Conservation (phyloP, 2,113 vertebrate species). For the Damaliscus lunatus region DNA sequence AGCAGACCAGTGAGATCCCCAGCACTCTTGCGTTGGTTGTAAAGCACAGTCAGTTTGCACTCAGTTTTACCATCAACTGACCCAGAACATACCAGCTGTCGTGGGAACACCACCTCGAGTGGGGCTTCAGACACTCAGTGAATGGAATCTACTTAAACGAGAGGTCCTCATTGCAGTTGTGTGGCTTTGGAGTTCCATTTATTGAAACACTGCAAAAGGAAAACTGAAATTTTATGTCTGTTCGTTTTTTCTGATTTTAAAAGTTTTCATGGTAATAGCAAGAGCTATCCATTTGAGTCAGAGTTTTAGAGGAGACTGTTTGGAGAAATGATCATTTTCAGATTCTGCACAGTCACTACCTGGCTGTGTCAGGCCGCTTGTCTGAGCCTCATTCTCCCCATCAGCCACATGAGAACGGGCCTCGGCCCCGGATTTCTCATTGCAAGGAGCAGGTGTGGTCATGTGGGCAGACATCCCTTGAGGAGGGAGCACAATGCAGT, state of each 20-base stretch:
- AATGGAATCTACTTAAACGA: background rate
- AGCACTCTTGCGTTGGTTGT: background rate
- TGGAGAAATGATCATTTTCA: background rate
- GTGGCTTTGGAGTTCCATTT: background rate
- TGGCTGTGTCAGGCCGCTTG: background rate
- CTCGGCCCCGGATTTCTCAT: background rate
- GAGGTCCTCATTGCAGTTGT: background rate
- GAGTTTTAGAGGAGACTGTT: background rate
- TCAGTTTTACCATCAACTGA: background rate
- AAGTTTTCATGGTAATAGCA: background rate
- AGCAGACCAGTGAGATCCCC: background rate
- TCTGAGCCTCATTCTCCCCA: background rate
- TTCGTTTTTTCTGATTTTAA: background rate
- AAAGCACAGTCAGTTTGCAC: background rate
- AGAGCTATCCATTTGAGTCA: background rate
- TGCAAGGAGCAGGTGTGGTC: background rate
- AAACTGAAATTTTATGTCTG: background rate
- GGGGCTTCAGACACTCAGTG: background rate
- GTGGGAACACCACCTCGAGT: rapidly evolving
- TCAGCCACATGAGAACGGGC: background rate
- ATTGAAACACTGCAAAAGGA: background rate
- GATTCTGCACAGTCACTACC: background rate
- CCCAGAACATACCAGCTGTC: background rate
- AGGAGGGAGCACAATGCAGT: background rate
- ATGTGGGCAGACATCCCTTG: background rate